Evolutionary conservation across 2,797 vertebrate species (phyloP).

Genomic region (Diplodus puntazzo): DNA sequence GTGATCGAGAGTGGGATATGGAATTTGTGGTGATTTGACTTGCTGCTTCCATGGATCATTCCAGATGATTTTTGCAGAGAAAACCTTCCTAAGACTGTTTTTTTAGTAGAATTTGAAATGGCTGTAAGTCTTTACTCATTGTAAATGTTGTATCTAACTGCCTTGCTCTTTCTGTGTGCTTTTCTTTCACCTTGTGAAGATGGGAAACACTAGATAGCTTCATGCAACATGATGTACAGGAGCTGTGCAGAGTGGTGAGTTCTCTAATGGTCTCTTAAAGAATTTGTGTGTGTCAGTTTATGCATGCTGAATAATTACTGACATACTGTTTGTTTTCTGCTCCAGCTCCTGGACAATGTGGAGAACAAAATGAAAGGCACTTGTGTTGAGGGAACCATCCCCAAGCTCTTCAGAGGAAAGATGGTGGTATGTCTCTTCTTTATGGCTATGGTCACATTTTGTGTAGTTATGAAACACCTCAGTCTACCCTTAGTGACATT

Average conservation of each 20-base stretch:
- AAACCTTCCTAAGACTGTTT: not conserved
- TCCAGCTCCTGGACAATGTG: slow-evolving; percentile 98
- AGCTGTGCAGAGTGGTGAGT: slow-evolving; percentile 99
- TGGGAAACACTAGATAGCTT: slow-evolving; percentile 99
- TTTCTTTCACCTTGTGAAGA: slow-evolving; percentile 72
- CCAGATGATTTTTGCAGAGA: not conserved
- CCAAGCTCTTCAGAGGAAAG: slow-evolving; percentile 98
- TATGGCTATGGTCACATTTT: not conserved
- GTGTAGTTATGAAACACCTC: not conserved
- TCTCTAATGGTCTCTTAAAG: not conserved
- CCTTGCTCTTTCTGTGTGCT: not conserved
- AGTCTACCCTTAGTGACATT: not conserved
- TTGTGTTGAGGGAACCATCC: slow-evolving; percentile 99
- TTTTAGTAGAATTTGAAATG: not conserved
- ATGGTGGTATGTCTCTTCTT: slow-evolving; percentile 94
- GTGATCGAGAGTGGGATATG: not conserved
- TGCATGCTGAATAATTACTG: slow-evolving; percentile 12
- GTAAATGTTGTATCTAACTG: not conserved
- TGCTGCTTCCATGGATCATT: not conserved
- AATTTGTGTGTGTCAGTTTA: not conserved
- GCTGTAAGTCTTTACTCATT: rapidly evolving
- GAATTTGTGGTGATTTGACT: not conserved
- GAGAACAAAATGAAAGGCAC: slow-evolving; percentile 99
- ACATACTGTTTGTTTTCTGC: slow-evolving; percentile 21
- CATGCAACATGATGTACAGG: slow-evolving; percentile 99